Conservation (phyloP, 2,888 invertebrate genomes). For the Chymomyza amoena region DNA sequence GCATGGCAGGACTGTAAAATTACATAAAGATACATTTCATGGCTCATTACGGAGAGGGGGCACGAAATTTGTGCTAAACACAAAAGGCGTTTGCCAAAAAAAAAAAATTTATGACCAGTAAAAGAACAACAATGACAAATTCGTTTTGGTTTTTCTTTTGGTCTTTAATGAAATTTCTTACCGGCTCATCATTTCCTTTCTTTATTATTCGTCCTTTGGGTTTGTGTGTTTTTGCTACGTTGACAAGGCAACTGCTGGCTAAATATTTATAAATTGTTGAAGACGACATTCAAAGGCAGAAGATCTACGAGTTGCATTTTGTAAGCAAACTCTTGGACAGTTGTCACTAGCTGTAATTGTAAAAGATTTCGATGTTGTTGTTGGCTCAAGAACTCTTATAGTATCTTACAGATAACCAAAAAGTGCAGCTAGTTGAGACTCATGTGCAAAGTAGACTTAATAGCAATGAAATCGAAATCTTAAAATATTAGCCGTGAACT, state of each 20-base stretch:
- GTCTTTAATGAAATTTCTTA: slow-evolving; percentile 25
- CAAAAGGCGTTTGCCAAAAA: slow-evolving; percentile 43
- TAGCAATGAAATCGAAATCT: too few relatives aligned
- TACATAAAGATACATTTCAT: slow-evolving; percentile 70
- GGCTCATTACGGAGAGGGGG: slow-evolving; percentile 47
- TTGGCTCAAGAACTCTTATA: slow-evolving; percentile 13
- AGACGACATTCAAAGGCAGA: slow-evolving; percentile 37
- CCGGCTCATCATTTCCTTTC: slow-evolving; percentile 47
- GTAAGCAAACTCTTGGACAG: not conserved
- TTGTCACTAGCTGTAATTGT: slow-evolving; percentile 30
- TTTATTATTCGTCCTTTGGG: slow-evolving; percentile 2
- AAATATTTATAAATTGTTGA: slow-evolving; percentile 77
- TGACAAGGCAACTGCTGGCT: slow-evolving; percentile 46
- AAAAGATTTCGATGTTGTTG: slow-evolving; percentile 48
- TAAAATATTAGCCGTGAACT: too few relatives aligned
- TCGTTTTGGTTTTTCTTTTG: slow-evolving; percentile 65
- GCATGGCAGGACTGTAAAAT: slow-evolving; percentile 35
- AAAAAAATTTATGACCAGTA: slow-evolving; percentile 50
- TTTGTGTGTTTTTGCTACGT: slow-evolving; percentile 2
- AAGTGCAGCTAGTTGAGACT: not conserved
- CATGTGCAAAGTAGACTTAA: too few relatives aligned
- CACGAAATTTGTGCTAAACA: not conserved
- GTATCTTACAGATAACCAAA: not conserved
- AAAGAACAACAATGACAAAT: slow-evolving; percentile 65
- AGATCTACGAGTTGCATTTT: not conserved